Conservation (phyloP, 2,888 invertebrate species). For the Meliscaeva auricollis region DNA sequence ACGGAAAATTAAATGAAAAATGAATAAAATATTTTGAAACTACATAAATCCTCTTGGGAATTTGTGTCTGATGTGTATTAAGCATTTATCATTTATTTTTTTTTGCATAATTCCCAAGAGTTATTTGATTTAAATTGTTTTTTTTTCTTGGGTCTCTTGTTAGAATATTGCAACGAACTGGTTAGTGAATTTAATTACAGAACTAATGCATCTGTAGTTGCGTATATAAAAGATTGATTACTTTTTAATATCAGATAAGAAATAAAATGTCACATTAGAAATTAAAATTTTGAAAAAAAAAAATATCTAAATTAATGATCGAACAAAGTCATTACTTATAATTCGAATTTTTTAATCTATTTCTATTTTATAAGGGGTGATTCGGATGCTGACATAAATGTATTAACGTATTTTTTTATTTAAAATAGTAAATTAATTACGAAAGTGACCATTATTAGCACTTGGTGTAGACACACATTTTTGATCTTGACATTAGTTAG, state of each 20-base stretch:
- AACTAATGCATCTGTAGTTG: slow-evolving; percentile 2
- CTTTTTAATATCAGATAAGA: slow-evolving; percentile 21
- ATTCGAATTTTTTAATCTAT: background rate
- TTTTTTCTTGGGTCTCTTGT: slow-evolving; percentile 3
- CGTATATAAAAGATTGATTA: slow-evolving; percentile 24
- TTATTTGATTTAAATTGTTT: background rate
- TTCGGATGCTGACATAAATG: background rate
- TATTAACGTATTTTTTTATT: too few species aligned
- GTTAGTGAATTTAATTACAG: background rate
- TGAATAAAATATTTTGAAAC: slow-evolving; percentile 21
- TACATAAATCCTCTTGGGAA: slow-evolving; percentile 11
- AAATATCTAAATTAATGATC: background rate
- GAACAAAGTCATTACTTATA: background rate
- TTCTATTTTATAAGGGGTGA: background rate
- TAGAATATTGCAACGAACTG: background rate
- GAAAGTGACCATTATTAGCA: too few species aligned
- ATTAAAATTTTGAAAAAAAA: background rate
- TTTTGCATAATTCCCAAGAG: slow-evolving; percentile 21
- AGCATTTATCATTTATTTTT: background rate
- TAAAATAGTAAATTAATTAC: too few species aligned
- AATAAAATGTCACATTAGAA: slow-evolving; percentile 6
- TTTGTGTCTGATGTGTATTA: background rate
- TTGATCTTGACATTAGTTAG: too few species aligned
- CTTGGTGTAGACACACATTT: too few species aligned
- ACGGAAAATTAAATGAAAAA: background rate